Evolutionary conservation across 2,113 vertebrate species (phyloP), one percentile per base, ranked within the genome.

Genomic region (Oncorhynchus masou): DNA sequence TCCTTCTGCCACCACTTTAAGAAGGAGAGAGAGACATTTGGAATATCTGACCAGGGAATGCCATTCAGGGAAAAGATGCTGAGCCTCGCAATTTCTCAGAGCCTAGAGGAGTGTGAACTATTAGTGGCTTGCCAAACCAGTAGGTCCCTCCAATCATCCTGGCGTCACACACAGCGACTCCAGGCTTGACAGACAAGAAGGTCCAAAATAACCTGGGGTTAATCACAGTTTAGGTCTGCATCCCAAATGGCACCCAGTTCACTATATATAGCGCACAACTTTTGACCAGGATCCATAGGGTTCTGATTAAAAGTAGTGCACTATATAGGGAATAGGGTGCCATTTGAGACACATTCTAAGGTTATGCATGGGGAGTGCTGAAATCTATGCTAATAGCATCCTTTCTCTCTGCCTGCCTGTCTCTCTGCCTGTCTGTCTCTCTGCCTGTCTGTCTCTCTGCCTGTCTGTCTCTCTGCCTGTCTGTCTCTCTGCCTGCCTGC

Each of bases 131-230:
- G 6, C 77, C 74, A 65, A 79, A 77, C 79, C 71, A 80, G 16
- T 49, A 34, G 57, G 51, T 82, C 75, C 74, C 84, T 84, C 79
- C 70, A 83, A 87, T 86, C 66, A 78, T 27, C 39, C 71, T 70
- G 70, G 74, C 81, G 78, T 86, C 84, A 71, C 78, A 80, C 75
- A 78, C 65, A 79, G 77, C 77, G 2, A 84, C 76, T 86, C 79
- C 45, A 83, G 78, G 74, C 89, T 85, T 65, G 59, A 79, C 82
- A 85, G 59, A 79, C 81, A 85, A 79, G 81, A 83, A 79, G 79
- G 85, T 87, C 89, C 85, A 88, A 94, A 93, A 92, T 84, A 91
- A 75, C 81, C 88, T 68, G 81, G 83, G 88, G 81, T 85, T 91
- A 91, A 90, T 84, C 86, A 0, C 0, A 74, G 86, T 81, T 85